phyloP scores from a whole-genome alignment of 2,113 vertebrate species.

The Labrus mixtus region DNA sequence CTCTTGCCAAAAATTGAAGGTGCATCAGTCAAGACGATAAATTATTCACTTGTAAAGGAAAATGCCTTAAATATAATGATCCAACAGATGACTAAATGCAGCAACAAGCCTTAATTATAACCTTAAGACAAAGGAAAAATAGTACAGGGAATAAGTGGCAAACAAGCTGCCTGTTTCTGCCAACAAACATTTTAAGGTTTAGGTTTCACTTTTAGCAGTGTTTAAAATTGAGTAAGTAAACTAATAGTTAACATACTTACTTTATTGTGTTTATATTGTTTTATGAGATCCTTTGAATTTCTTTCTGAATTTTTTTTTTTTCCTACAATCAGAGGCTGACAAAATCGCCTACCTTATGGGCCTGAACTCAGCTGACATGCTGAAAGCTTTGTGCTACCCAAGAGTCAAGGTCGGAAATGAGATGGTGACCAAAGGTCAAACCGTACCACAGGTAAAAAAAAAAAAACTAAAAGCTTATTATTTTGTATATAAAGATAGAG shows the following conservation, averaged over 20 bases:
- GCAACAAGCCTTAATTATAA: background rate
- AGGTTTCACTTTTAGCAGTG: too few relatives aligned
- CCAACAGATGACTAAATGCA: background rate
- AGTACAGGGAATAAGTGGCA: too few relatives aligned
- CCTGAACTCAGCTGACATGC: conserved; percentile 85
- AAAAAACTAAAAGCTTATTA: background rate
- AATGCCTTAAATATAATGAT: too few relatives aligned
- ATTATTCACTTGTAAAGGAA: too few relatives aligned
- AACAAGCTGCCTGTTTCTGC: too few relatives aligned
- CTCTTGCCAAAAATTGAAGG: background rate
- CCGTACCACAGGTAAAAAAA: conserved; percentile 73
- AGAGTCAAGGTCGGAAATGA: conserved; percentile 78
- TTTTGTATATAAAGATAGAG: background rate
- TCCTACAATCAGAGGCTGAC: conserved; percentile 61
- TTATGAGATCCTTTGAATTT: background rate
- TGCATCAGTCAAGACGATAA: background rate
- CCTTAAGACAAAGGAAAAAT: too few relatives aligned
- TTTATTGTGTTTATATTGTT: background rate
- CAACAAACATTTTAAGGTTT: too few relatives aligned
- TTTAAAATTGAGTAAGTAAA: too few relatives aligned
- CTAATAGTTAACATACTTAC: background rate
- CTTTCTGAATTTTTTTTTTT: background rate
- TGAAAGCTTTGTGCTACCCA: conserved; percentile 83
- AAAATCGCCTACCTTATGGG: conserved; percentile 83
- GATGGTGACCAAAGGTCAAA: conserved; percentile 78